Percentiles rank a stretch among this genome's conserved stretches.
Evolutionary conservation across 2,797 vertebrate species (phyloP).

Genomic region (Myotis vivesi): DNA sequence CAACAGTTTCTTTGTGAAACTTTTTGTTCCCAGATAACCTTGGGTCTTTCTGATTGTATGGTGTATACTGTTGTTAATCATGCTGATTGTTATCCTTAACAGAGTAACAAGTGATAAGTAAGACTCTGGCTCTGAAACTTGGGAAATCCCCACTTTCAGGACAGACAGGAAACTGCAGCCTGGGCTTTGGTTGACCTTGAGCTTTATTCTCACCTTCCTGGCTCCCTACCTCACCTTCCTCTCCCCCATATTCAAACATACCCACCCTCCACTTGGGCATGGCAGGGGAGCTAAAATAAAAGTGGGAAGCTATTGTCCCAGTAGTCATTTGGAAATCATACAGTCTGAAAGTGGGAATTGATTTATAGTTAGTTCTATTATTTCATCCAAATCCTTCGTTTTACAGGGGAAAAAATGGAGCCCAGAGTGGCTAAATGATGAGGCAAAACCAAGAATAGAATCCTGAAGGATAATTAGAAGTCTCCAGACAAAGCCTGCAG

Average conservation of each 20-base stretch:
- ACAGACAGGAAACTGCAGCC: slow-evolving; percentile 54
- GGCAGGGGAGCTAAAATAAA: background rate
- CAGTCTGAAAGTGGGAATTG: background rate
- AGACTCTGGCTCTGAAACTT: slow-evolving; percentile 27
- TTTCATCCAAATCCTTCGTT: background rate
- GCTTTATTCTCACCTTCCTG: slow-evolving; percentile 46
- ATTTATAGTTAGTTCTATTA: background rate
- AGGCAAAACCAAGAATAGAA: background rate
- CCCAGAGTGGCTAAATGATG: background rate
- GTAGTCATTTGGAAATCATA: background rate
- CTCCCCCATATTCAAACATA: background rate
- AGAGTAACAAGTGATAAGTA: slow-evolving; percentile 6
- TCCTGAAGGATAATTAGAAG: background rate
- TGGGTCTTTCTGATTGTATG: slow-evolving; percentile 9
- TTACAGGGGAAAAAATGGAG: background rate
- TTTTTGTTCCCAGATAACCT: slow-evolving; percentile 19
- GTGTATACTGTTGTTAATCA: slow-evolving; percentile 45
- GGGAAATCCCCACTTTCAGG: slow-evolving; percentile 42
- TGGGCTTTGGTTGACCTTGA: slow-evolving; percentile 35
- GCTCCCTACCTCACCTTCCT: background rate
- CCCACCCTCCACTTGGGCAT: background rate
- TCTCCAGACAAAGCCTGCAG: background rate
- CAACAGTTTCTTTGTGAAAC: slow-evolving; percentile 42
- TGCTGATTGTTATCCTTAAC: background rate
- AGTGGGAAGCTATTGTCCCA: background rate